Evolutionary conservation across 2,797 vertebrate genomes (phyloP).

Genomic region (Sus cebifrons): DNA sequence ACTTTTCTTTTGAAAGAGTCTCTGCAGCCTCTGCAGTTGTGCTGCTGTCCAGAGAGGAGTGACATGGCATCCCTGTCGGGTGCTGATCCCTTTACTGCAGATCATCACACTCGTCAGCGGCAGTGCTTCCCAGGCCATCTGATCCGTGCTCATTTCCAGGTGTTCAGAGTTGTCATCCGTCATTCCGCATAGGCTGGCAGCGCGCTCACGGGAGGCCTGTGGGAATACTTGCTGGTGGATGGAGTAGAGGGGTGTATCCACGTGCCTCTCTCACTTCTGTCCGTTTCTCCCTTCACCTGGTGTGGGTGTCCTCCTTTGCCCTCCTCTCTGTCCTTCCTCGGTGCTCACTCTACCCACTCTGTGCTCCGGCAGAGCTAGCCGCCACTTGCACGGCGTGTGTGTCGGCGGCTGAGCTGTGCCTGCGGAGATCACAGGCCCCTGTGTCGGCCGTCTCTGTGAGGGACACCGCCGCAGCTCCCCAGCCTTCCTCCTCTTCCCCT

Average conservation of each 20-base stretch:
- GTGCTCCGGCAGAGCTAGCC: neutral
- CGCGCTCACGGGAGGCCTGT: neutral
- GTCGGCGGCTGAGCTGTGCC: neutral
- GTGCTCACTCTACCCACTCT: neutral
- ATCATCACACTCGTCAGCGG: neutral
- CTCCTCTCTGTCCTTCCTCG: neutral
- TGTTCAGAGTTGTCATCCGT: neutral
- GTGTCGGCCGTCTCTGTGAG: constrained; percentile 80
- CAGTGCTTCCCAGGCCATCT: neutral
- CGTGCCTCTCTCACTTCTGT: constrained; percentile 10
- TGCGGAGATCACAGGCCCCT: constrained; percentile 70
- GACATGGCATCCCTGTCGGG: neutral
- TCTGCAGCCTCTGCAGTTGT: neutral
- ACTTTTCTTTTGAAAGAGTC: constrained; percentile 11
- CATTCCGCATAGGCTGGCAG: neutral
- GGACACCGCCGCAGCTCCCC: constrained; percentile 29
- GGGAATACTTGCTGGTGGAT: neutral
- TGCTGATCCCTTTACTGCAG: too few relatives aligned
- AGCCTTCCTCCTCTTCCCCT: neutral
- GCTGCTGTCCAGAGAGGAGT: constrained; percentile 26
- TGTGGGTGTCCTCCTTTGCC: neutral
- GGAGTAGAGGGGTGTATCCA: neutral
- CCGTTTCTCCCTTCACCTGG: neutral
- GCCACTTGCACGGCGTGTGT: neutral
- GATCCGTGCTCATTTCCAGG: neutral